phyloP scores from a whole-genome alignment of 2,797 vertebrate species.

The Lagodon rhomboides region DNA sequence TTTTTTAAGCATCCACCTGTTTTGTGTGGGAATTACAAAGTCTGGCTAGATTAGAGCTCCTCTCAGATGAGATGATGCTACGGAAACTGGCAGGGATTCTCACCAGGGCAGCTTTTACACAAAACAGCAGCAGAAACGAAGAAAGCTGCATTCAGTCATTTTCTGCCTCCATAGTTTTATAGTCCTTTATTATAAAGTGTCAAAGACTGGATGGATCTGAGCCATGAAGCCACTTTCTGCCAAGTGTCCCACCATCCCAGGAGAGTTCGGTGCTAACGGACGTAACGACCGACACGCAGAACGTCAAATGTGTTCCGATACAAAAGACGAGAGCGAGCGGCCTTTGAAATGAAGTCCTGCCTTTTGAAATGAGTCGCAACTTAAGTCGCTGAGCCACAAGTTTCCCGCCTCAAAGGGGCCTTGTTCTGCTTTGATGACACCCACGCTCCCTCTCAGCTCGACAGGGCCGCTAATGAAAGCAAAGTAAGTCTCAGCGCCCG shows the following conservation, averaged over 20 bases:
- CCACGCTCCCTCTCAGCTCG: slow-evolving; percentile 37
- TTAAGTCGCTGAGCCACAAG: slow-evolving; percentile 37
- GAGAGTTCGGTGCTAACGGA: slow-evolving; percentile 1
- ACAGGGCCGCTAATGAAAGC: slow-evolving; percentile 52
- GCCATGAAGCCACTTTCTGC: neutral
- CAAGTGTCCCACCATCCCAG: neutral
- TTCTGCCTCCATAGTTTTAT: neutral
- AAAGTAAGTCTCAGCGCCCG: slow-evolving; percentile 26
- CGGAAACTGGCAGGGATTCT: neutral
- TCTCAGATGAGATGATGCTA: neutral
- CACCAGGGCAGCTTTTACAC: slow-evolving; percentile 2
- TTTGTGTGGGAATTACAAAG: neutral
- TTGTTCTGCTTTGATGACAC: slow-evolving; percentile 60
- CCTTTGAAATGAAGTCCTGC: slow-evolving; percentile 12
- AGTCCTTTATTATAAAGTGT: slow-evolving; percentile 3
- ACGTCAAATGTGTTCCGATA: slow-evolving; percentile 2
- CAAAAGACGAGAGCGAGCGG: neutral
- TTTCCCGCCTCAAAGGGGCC: slow-evolving; percentile 43
- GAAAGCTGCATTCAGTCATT: neutral
- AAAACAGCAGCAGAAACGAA: neutral
- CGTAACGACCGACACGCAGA: slow-evolving; percentile 17
- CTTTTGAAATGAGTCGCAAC: slow-evolving; percentile 30
- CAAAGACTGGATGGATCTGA: neutral
- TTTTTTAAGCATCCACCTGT: slow-evolving; percentile 3
- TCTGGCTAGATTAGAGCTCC: neutral